Conservation (phyloP, 2,113 vertebrate species). For the Hemichromis elongatus region DNA sequence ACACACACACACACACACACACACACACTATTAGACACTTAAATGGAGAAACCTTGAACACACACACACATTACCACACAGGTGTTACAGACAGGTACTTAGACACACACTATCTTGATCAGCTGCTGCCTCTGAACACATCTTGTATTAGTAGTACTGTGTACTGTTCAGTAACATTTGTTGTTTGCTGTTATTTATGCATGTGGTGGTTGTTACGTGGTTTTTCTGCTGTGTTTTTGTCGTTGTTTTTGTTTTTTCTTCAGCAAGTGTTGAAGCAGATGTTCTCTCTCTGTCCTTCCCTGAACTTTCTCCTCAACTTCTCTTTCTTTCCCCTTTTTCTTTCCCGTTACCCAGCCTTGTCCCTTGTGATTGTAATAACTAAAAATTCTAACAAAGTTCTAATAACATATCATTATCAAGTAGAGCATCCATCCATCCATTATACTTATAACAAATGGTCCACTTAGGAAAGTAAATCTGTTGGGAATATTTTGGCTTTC, state of each 20-base stretch:
- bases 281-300: neutral
- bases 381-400: neutral
- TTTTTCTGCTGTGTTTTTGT: neutral
- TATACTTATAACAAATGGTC: neutral
- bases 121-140: neutral
- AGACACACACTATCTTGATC: neutral
- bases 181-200: neutral
- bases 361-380: neutral
- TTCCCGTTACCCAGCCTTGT: neutral
- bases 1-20: neutral
- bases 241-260: neutral
- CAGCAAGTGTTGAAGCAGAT: neutral
- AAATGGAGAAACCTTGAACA: neutral
- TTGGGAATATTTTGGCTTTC: neutral
- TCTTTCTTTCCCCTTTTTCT: neutral
- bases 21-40: neutral
- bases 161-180: neutral
- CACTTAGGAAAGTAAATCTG: neutral
- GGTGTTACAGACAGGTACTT: neutral
- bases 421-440: neutral
- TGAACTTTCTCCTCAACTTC: neutral
- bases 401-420: neutral
- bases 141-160: neutral
- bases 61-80: neutral
- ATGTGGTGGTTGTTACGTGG: neutral